These are phyloP conservation scores for Thryonomys swinderianus DNA, from an alignment of 2,113 vertebrate species.

Conservation along the genomic window DNA sequence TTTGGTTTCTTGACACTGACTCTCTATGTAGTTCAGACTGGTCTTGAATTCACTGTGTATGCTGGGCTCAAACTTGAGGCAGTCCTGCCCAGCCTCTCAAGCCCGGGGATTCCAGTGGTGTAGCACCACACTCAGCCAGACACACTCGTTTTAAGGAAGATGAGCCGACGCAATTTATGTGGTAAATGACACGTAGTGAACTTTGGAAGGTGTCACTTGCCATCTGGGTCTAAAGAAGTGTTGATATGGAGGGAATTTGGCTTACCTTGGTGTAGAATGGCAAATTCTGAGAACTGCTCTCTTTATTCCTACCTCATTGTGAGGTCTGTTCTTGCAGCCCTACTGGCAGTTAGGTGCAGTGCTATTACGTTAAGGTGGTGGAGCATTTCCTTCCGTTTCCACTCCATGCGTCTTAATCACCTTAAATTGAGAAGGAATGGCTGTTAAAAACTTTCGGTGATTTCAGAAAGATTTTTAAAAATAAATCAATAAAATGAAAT, in stretches of 20 bases:
- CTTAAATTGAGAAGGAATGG: conserved; percentile 60
- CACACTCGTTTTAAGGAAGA: not conserved
- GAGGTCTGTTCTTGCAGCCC: not conserved
- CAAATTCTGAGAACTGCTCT: not conserved
- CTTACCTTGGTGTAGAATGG: not conserved
- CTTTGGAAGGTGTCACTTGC: not conserved
- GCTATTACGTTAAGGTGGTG: not conserved
- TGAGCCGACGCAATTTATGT: not conserved
- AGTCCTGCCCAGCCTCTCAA: too few species aligned
- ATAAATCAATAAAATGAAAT: conserved; percentile 73
- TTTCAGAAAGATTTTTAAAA: conserved; percentile 64
- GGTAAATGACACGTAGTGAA: not conserved
- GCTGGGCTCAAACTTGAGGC: too few species aligned
- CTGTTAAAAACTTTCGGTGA: conserved; percentile 44
- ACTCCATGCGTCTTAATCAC: conserved; percentile 48
- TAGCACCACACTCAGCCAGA: too few species aligned
- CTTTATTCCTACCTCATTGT: not conserved
- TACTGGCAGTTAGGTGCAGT: not conserved
- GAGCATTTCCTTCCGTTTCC: not conserved
- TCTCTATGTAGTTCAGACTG: too few species aligned
- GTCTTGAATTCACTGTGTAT: too few species aligned
- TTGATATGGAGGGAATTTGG: not conserved
- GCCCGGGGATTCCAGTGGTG: too few species aligned
- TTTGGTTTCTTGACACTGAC: too few species aligned
- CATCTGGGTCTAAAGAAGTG: fast-evolving